Percentiles rank a stretch among this genome's conserved stretches.
These are phyloP conservation scores for Caenorhabditis sinica DNA, from an alignment of 2,888 invertebrate genomes.

Conservation along the genomic window DNA sequence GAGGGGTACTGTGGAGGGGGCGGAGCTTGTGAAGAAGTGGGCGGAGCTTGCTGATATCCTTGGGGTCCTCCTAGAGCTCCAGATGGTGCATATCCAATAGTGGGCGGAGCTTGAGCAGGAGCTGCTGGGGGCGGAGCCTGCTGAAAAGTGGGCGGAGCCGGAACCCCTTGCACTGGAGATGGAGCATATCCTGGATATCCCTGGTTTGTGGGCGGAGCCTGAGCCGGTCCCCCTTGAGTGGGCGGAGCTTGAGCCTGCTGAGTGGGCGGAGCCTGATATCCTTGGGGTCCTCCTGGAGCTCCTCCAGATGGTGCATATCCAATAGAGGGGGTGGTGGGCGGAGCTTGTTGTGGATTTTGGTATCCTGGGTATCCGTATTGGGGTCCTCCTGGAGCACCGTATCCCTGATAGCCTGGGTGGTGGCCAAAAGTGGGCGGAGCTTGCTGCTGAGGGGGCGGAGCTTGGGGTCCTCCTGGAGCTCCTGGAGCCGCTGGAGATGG, in stretches of 20 bases:
- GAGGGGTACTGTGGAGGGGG: slow-evolving; percentile 18
- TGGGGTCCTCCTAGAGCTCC: too few species aligned
- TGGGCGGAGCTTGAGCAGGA: neutral
- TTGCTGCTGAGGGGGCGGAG: slow-evolving; percentile 16
- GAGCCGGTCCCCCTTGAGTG: neutral
- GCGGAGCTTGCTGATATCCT: neutral
- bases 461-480: slow-evolving; percentile 12
- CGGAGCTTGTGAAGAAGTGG: slow-evolving; percentile 16
- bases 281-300: too few species aligned
- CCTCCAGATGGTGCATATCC: neutral
- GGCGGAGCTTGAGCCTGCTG: slow-evolving; percentile 24
- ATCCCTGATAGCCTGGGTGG: slow-evolving; percentile 34
- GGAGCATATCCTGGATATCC: neutral
- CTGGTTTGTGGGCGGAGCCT: slow-evolving; percentile 5
- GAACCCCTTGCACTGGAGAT: too few species aligned
- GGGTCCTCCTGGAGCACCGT: too few species aligned
- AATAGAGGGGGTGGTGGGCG: neutral
- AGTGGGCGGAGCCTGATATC: slow-evolving; percentile 1
- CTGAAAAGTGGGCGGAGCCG: slow-evolving; percentile 6
- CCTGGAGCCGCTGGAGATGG: slow-evolving; percentile 3
- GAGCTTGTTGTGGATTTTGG: slow-evolving; percentile 12
- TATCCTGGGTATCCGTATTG: neutral
- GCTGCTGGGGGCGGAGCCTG: slow-evolving; percentile 18
- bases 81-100: too few species aligned
- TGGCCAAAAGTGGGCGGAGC: slow-evolving; percentile 3